Percentiles rank a stretch among this genome's conserved stretches.
phyloP scores from a whole-genome alignment of 2,888 invertebrate species.

The Electrophaes corylata region DNA sequence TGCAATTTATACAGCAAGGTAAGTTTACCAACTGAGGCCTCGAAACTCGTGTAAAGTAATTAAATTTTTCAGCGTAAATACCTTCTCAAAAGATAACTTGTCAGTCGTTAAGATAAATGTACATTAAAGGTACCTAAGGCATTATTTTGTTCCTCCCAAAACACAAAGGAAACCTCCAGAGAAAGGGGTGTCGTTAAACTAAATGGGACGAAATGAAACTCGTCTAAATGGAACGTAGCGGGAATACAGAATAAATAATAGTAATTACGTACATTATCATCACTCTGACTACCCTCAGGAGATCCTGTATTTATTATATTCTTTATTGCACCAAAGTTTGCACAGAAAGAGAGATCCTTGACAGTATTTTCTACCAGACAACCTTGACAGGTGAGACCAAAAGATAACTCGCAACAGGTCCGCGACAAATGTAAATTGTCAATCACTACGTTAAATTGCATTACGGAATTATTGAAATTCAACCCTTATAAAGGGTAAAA shows the following conservation, averaged over 20 bases:
- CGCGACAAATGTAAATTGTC: too few species aligned
- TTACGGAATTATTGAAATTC: too few species aligned
- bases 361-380: too few species aligned
- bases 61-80: background rate
- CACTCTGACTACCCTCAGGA: background rate
- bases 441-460: too few species aligned
- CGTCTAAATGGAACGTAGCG: slow-evolving; percentile 23
- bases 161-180: slow-evolving; percentile 23
- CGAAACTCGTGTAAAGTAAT: background rate
- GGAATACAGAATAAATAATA: slow-evolving; percentile 6
- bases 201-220: slow-evolving; percentile 32
- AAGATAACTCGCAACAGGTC: too few species aligned
- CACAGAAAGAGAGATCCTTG: too few species aligned
- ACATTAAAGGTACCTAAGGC: background rate
- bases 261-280: slow-evolving; percentile 1
- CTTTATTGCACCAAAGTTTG: too few species aligned
- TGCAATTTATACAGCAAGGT: too few species aligned
- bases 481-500: too few species aligned
- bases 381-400: too few species aligned
- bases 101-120: slow-evolving; percentile 4
- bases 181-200: slow-evolving; percentile 33
- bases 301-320: background rate
- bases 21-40: too few species aligned
- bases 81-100: background rate
- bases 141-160: slow-evolving; percentile 5